Evolutionary conservation across 1,140 invertebrate species (phyloP).

Genomic region (Brachionus plicatilis): DNA sequence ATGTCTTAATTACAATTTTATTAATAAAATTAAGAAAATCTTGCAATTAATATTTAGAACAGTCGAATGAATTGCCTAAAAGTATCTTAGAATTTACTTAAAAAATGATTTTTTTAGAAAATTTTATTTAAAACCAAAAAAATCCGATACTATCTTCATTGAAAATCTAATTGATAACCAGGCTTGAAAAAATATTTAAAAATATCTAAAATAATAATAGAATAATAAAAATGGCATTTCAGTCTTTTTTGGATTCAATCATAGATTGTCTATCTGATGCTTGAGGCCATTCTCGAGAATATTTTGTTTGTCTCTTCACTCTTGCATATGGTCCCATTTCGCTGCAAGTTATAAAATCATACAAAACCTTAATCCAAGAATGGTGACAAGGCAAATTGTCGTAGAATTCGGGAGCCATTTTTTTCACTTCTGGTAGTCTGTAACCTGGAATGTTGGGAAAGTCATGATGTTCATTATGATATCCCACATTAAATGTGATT

Average conservation of each 20-base stretch:
- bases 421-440: constrained; percentile 60
- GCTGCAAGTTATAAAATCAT: constrained; percentile 86
- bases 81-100: too few relatives aligned
- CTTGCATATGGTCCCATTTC: constrained; percentile 85
- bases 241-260: background rate
- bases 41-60: too few relatives aligned
- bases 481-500: constrained; percentile 95
- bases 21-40: too few relatives aligned
- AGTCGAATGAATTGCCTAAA: too few relatives aligned
- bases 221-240: background rate
- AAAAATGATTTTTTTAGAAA: too few relatives aligned
- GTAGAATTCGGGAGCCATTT: constrained; percentile 85
- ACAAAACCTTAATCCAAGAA: constrained; percentile 79
- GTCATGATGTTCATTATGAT: constrained; percentile 62
- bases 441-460: constrained; percentile 39
- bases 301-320: constrained; percentile 31
- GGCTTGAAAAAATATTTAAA: background rate
- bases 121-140: too few relatives aligned
- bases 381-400: constrained; percentile 79
- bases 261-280: constrained; percentile 11
- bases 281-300: background rate
- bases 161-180: background rate
- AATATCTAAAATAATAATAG: background rate
- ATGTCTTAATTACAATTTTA: too few relatives aligned
- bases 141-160: background rate